Evolutionary conservation across 1,140 invertebrate genomes (phyloP), one percentile per base, ranked within the genome.

Genomic region (Trichonephila clavipes): DNA sequence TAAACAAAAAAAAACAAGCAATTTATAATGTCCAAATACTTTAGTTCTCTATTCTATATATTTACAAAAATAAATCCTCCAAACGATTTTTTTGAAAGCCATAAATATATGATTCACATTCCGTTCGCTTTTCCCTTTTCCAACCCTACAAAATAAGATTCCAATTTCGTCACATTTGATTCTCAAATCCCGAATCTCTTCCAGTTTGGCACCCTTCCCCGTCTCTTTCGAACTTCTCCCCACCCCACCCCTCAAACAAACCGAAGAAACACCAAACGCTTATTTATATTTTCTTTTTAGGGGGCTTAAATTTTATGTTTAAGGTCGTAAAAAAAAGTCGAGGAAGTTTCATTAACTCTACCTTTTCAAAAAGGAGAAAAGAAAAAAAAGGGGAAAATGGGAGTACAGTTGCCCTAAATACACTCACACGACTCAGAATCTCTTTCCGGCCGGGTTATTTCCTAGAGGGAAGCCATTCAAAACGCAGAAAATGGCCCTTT

Each of bases 261-360:
- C 62, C 62, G 18, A 24, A 24, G 72, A 28, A 44, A 34, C n/a
- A 81, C 12, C 28, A 44, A 8, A 58, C 21, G 44, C 19, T 58
- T 59, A 85, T 58, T 85, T 58, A 51, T 85, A 85, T 59, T 85
- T 85, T 59, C n/a, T 72, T 72, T 85, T 85, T n/a, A 85, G 58
- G 51, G 81, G 19, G 14, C n/a, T 34, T 24, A 87, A 87, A 28
- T 87, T 87, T 87, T 87, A 87, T 87, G 61, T 64, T 87, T 87
- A 64, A 40, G 28, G 58, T 64, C 85, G 61, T 87, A 87, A 87
- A 72, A 72, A 64, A 87, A 87, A 87, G 85, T 87, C 61, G 85
- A 40, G 61, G 85, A 40, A 87, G 85, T 64, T 87, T 87, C 85
- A 87, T 87, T 87, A 87, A 64, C 85, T 87, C 85, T 40, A 16